phyloP scores from a whole-genome alignment of 2,888 invertebrate species.

The Spisula subtruncata region DNA sequence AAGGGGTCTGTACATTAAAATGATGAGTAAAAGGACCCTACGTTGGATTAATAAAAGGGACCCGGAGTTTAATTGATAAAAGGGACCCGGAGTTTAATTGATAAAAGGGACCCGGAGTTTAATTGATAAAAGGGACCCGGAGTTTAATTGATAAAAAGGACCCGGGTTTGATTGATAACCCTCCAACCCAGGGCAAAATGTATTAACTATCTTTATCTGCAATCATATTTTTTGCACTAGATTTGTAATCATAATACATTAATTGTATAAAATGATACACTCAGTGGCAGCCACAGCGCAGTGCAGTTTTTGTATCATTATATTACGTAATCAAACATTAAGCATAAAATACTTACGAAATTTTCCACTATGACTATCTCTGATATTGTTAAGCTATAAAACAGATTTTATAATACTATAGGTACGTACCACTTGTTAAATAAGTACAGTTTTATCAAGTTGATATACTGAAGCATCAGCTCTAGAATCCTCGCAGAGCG shows the following conservation, averaged over 20 bases:
- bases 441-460: background rate
- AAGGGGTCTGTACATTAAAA: no score
- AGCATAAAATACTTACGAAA: background rate
- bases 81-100: no score
- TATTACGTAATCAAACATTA: background rate
- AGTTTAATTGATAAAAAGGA: no score
- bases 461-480: background rate
- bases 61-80: no score
- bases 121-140: no score
- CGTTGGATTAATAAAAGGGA: no score
- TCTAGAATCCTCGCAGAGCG: background rate
- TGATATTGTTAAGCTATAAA: background rate
- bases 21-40: no score
- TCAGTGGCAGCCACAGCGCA: background rate
- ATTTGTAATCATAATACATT: background rate
- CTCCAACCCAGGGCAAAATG: no score
- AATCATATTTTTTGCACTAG: conserved; percentile 6
- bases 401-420: background rate
- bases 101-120: no score
- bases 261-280: background rate
- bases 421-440: conserved; percentile 14
- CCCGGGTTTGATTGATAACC: no score
- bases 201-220: no score
- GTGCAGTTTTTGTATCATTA: background rate
- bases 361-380: background rate